These are phyloP conservation scores for Ammodytes dubius DNA, from an alignment of 2,113 vertebrate species.

Conservation along the genomic window DNA sequence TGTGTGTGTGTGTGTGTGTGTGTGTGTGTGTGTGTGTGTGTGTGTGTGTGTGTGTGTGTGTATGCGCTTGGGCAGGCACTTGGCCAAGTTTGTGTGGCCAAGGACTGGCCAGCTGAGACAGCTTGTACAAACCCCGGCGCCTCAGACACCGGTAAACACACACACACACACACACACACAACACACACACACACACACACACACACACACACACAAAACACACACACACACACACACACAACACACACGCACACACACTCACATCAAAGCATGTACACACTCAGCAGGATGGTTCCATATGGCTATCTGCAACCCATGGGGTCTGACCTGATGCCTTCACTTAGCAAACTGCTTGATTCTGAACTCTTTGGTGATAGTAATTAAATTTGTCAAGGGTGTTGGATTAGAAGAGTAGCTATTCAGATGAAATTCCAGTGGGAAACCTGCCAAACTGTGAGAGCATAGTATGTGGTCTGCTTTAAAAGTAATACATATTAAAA, in stretches of 20 bases:
- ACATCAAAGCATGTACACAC: slow-evolving; percentile 15
- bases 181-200: slow-evolving; percentile 1
- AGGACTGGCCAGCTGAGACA: slow-evolving; percentile 60
- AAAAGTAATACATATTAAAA: too few relatives aligned
- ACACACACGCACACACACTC: neutral
- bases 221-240: slow-evolving; percentile 13
- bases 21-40: slow-evolving; percentile 8
- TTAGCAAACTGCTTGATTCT: slow-evolving; percentile 50
- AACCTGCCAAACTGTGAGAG: slow-evolving; percentile 38
- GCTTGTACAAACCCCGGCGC: slow-evolving; percentile 48
- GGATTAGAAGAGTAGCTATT: slow-evolving; percentile 50
- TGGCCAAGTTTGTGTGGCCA: slow-evolving; percentile 12
- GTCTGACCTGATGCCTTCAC: slow-evolving; percentile 56
- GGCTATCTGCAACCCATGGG: slow-evolving; percentile 54
- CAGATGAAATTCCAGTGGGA: slow-evolving; percentile 19
- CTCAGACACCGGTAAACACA: slow-evolving; percentile 17
- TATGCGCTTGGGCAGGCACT: slow-evolving; percentile 1
- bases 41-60: slow-evolving; percentile 6
- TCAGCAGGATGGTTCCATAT: slow-evolving; percentile 13
- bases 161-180: neutral
- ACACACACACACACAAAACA: slow-evolving; percentile 4
- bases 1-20: slow-evolving; percentile 18
- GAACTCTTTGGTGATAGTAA: slow-evolving; percentile 59
- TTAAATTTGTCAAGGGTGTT: slow-evolving; percentile 59
- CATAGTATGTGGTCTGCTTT: slow-evolving; percentile 8